A percentile compares a stretch with the other conserved stretches of the same genome.
These are phyloP conservation scores for Tricholaema leucomelas DNA, from an alignment of 2,113 vertebrate genomes.

Conservation along the genomic window DNA sequence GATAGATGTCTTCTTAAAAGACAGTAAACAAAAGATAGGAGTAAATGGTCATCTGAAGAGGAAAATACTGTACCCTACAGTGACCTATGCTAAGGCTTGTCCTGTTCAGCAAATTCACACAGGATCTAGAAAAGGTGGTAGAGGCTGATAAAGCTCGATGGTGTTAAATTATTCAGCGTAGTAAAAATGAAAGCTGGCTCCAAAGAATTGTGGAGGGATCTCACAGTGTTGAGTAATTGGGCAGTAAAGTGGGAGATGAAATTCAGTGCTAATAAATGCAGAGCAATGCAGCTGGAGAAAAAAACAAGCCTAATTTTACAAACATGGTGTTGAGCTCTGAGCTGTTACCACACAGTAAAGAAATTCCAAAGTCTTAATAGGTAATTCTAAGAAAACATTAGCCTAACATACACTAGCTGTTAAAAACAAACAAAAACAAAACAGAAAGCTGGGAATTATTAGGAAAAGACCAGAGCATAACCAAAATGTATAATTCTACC, in stretches of 20 bases:
- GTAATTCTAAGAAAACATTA: conserved; percentile 32
- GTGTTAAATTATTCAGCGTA: conserved; percentile 60
- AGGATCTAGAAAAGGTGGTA: conserved; percentile 58
- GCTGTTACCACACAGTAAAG: conserved; percentile 14
- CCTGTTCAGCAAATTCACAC: background rate
- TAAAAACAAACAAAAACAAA: background rate
- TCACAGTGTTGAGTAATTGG: conserved; percentile 46
- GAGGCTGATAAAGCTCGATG: conserved; percentile 51
- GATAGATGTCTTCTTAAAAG: background rate
- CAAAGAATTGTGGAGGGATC: conserved; percentile 49
- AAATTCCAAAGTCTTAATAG: conserved; percentile 32
- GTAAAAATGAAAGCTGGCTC: conserved; percentile 55
- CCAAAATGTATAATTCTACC: background rate
- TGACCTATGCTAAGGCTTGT: background rate
- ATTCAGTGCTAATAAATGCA: conserved; percentile 58
- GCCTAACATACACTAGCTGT: background rate
- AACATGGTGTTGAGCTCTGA: background rate
- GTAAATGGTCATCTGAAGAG: background rate
- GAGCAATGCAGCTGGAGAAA: conserved; percentile 23
- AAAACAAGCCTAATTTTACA: conserved; percentile 28
- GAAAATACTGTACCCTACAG: background rate
- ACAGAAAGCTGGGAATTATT: background rate
- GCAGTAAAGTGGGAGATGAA: conserved; percentile 51
- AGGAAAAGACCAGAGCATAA: background rate
- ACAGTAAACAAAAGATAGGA: background rate